Conservation (phyloP, 2,888 invertebrate species). For the Cheiracanthium punctorium region DNA sequence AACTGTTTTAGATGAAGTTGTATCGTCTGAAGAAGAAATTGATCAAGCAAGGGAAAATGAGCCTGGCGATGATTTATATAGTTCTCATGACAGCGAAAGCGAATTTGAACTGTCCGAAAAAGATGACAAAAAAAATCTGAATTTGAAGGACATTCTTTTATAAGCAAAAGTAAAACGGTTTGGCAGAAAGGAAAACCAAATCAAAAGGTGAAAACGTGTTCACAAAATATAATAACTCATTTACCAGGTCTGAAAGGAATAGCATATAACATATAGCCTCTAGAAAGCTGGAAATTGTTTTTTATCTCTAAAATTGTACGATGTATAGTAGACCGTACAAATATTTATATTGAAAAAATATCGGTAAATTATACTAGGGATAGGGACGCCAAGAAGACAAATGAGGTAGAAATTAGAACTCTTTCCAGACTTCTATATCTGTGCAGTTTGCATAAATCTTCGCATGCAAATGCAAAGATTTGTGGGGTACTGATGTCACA, state of each 20-base stretch:
- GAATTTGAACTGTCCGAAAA: too few relatives aligned
- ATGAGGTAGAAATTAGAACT: slow-evolving; percentile 22
- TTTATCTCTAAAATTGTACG: not conserved
- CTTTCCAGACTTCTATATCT: slow-evolving; percentile 21
- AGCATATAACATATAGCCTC: not conserved
- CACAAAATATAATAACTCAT: not conserved
- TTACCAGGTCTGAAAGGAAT: not conserved
- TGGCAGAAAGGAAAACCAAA: not conserved
- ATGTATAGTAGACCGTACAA: not conserved
- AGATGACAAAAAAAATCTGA: too few relatives aligned
- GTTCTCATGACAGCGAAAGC: too few relatives aligned
- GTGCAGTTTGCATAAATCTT: slow-evolving; percentile 25
- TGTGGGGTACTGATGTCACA: slow-evolving; percentile 33
- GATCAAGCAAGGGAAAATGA: too few relatives aligned
- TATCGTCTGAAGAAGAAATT: too few relatives aligned
- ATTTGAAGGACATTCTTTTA: too few relatives aligned
- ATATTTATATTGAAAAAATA: slow-evolving; percentile 25
- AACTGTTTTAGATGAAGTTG: too few relatives aligned
- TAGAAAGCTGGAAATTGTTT: slow-evolving; percentile 5
- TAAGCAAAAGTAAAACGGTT: not conserved
- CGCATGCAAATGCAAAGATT: not conserved
- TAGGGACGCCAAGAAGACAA: slow-evolving; percentile 8
- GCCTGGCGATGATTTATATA: too few relatives aligned
- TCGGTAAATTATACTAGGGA: slow-evolving; percentile 18
- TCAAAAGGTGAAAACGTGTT: not conserved